Base-by-base conservation (phyloP, 2,888 invertebrate species). In the Eupithecia vulgata region DNA sequence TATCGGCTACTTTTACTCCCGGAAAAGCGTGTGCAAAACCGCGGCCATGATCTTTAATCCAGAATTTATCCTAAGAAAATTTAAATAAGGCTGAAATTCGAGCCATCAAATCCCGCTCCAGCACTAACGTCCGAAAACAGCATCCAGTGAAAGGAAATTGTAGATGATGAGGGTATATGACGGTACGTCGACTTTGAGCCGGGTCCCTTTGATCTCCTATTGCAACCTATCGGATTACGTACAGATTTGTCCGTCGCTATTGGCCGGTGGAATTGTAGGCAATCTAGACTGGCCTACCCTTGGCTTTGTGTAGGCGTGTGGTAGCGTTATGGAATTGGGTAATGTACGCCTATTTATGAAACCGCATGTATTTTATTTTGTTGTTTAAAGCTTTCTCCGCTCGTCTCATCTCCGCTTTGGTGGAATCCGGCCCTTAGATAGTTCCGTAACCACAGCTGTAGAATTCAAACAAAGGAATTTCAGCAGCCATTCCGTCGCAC, bases 121-220 rank as follows among this genome's bases (percentile, higher is more conserved):
- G 62, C 6, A 35, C 65, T 42, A 65, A 65, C 13, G 40, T 65
- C 34, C 34, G 61, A 61, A 66, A 25, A 66, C 42, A 21, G 65
- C 52, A 21, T 25, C 66, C 45, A 42, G 30, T 62, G 57, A 70
- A 73, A 64, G 67, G 67, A 57, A 71, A 61, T 62, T 68, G 42
- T 67, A 17, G 52, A 57, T 70, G 70, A 73, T 67, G 70, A 73
- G 73, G 73, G 70, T 70, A 67, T 34, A 52, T 12, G 48, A 8
- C 48, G 48, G 35, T 66, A 25, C 35, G 17, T 70, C 35, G 37
- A 65, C 57, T 57, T 73, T 73, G 57, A 65, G 37, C 61, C n/a
- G 42, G 52, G 34, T 67, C 17, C 67, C 70, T 73, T 73, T 73
- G 73, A 70, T 68, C 70, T 70, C 37, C 64, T 57, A 70, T 66